Conservation (phyloP, 2,113 vertebrate genomes). For the Phalacrocorax aristotelis region DNA sequence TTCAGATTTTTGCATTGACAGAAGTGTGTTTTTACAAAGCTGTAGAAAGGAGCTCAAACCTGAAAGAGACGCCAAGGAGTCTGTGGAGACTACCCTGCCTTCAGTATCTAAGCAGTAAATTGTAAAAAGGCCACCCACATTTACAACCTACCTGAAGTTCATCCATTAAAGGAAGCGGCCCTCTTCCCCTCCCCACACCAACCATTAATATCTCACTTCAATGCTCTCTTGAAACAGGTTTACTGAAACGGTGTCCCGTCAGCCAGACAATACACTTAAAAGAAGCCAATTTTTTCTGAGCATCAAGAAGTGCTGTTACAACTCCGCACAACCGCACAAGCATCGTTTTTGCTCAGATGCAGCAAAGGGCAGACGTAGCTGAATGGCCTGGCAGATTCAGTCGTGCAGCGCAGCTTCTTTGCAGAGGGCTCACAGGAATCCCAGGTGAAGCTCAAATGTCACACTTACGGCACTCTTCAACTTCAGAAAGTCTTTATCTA, state of each 20-base stretch:
- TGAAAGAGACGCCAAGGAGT: background rate
- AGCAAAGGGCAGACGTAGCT: background rate
- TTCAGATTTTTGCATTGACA: too few relatives aligned
- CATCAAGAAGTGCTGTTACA: background rate
- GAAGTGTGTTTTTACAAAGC: background rate
- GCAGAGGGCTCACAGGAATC: background rate
- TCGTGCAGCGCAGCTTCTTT: accelerated
- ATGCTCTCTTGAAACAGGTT: background rate
- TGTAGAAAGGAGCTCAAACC: background rate
- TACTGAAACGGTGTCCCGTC: background rate
- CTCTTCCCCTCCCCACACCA: too few relatives aligned
- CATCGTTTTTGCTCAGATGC: accelerated
- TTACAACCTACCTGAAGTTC: background rate
- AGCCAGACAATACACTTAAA: background rate
- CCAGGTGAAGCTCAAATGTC: background rate
- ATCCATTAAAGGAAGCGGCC: background rate
- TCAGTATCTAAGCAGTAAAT: background rate
- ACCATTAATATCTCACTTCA: background rate
- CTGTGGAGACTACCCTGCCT: background rate
- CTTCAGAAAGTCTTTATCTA: background rate
- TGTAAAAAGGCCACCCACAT: background rate
- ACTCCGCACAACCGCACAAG: accelerated
- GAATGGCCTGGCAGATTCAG: background rate
- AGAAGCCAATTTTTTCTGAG: background rate
- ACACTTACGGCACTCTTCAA: background rate